Evolutionary conservation across 2,797 vertebrate species (phyloP).

Genomic region (Danio tinwini): DNA sequence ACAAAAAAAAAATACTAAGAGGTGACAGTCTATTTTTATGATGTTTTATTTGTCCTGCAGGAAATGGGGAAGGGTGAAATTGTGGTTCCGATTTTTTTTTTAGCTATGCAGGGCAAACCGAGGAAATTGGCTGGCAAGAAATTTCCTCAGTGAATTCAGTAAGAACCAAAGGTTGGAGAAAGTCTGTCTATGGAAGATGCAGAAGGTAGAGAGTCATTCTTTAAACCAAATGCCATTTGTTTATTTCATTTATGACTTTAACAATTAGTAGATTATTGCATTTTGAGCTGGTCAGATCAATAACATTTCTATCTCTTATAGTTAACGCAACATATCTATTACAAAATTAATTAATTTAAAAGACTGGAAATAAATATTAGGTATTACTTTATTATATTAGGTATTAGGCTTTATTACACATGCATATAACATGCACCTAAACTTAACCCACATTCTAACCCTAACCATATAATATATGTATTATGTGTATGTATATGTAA

Average conservation of each 20-base stretch:
- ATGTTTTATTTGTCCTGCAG: constrained; percentile 14
- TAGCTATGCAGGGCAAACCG: background rate
- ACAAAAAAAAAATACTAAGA: background rate
- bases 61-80: constrained; percentile 4
- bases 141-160: constrained; percentile 1
- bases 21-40: background rate
- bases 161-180: background rate
- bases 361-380: too few relatives aligned
- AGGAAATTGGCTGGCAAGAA: background rate
- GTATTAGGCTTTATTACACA: too few relatives aligned
- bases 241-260: background rate
- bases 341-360: too few relatives aligned
- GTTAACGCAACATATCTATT: too few relatives aligned
- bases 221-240: background rate
- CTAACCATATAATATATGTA: too few relatives aligned
- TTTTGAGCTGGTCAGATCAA: background rate
- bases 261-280: background rate
- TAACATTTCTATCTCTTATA: background rate
- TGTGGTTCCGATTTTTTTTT: constrained; percentile 9
- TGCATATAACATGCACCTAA: too few relatives aligned
- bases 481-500: too few relatives aligned
- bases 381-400: too few relatives aligned
- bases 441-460: too few relatives aligned
- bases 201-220: background rate
- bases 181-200: background rate